These are phyloP conservation scores for Charina bottae DNA, from an alignment of 2,113 vertebrate species.

Conservation along the genomic window DNA sequence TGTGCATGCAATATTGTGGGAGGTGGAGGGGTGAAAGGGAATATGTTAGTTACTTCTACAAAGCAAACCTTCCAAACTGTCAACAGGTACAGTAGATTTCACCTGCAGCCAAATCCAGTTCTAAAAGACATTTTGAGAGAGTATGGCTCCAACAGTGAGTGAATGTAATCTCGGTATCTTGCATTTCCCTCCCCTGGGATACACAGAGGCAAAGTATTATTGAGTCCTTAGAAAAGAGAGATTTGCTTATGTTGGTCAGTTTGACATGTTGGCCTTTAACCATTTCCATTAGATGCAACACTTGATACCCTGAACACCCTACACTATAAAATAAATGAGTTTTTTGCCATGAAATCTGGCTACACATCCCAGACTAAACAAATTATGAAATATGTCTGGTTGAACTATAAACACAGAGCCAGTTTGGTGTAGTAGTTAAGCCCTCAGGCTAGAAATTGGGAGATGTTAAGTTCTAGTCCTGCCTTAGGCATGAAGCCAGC, in stretches of 20 bases:
- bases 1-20: not conserved
- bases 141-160: not conserved
- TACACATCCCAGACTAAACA: not conserved
- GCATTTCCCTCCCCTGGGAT: not conserved
- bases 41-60: not conserved
- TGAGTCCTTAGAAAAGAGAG: slow-evolving; percentile 1
- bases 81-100: not conserved
- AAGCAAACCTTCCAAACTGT: not conserved
- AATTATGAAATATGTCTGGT: not conserved
- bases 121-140: not conserved
- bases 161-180: not conserved
- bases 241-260: slow-evolving; percentile 50
- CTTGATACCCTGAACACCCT: not conserved
- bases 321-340: not conserved
- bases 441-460: not conserved
- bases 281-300: slow-evolving; percentile 33
- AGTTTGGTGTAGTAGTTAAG: not conserved
- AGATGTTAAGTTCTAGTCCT: not conserved
- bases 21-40: not conserved
- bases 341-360: not conserved
- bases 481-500: not conserved
- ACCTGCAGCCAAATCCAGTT: not conserved
- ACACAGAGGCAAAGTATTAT: not conserved
- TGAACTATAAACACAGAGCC: not conserved
- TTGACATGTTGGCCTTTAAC: slow-evolving; percentile 58